phyloP scores from a whole-genome alignment of 2,113 vertebrate genomes.

The Corythaixoides concolor region DNA sequence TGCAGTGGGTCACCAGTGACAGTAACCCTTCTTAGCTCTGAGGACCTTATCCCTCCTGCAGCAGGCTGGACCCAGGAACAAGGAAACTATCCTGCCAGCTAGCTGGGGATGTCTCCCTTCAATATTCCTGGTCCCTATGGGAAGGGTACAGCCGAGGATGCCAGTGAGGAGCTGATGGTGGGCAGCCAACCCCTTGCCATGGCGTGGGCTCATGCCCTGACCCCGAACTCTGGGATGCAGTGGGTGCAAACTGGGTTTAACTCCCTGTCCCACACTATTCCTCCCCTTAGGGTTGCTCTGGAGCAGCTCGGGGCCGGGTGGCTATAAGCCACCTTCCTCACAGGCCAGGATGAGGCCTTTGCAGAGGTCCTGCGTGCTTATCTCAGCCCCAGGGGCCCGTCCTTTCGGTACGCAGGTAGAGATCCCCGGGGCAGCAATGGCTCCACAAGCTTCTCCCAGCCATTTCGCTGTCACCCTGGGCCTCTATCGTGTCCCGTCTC shows the following conservation, averaged over 20 bases:
- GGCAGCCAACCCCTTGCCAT: background rate
- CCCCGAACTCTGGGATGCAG: rapidly evolving
- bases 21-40: background rate
- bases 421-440: background rate
- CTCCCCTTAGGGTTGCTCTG: background rate
- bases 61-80: background rate
- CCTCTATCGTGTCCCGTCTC: background rate
- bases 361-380: background rate
- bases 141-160: background rate
- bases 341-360: background rate
- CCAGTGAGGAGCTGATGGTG: background rate
- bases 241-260: background rate
- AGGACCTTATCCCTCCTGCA: background rate
- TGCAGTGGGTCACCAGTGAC: rapidly evolving
- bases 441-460: background rate
- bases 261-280: background rate
- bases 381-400: rapidly evolving
- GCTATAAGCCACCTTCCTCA: background rate
- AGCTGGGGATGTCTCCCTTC: background rate
- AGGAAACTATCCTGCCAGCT: background rate
- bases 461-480: rapidly evolving
- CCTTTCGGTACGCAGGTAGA: background rate
- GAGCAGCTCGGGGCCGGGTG: background rate
- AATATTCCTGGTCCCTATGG: background rate
- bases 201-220: background rate